A percentile compares a stretch with the other conserved stretches of the same genome.
Evolutionary conservation across 2,113 vertebrate species (phyloP).

Genomic region (Peromyscus californicus): DNA sequence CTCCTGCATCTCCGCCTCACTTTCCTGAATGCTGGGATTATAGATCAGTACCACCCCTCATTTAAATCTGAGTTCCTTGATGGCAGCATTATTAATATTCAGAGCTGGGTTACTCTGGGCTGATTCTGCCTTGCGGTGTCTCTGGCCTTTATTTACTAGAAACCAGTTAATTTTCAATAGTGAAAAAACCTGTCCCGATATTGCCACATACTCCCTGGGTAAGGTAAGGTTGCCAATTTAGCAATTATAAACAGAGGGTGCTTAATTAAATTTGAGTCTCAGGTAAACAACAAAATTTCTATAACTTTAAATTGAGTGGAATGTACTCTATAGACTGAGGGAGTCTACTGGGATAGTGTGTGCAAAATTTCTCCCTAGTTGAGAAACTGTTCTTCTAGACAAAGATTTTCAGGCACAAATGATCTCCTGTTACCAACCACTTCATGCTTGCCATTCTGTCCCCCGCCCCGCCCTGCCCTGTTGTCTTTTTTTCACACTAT

Average conservation of each 20-base stretch:
- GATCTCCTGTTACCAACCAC: background rate
- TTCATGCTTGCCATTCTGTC: background rate
- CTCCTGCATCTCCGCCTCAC: too few relatives aligned
- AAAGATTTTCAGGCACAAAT: background rate
- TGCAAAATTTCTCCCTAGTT: background rate
- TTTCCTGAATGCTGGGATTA: background rate
- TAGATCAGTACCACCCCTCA: background rate
- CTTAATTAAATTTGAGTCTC: constrained; percentile 45
- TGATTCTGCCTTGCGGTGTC: background rate
- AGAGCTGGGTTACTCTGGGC: too few relatives aligned
- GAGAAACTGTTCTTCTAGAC: background rate
- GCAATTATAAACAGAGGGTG: constrained; percentile 31
- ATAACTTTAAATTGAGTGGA: background rate
- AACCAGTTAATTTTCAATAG: background rate
- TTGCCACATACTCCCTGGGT: background rate
- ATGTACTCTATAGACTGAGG: background rate
- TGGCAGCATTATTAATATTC: background rate
- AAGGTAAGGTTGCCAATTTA: background rate
- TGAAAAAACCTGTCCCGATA: background rate
- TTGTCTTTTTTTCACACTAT: background rate
- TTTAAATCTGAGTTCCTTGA: background rate
- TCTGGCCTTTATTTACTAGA: background rate
- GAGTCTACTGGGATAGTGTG: background rate
- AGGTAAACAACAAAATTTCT: constrained; percentile 25
- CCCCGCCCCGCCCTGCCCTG: background rate